phyloP scores from a whole-genome alignment of 64 coral and sea anemone species.

The Astreopora myriophthalma region DNA sequence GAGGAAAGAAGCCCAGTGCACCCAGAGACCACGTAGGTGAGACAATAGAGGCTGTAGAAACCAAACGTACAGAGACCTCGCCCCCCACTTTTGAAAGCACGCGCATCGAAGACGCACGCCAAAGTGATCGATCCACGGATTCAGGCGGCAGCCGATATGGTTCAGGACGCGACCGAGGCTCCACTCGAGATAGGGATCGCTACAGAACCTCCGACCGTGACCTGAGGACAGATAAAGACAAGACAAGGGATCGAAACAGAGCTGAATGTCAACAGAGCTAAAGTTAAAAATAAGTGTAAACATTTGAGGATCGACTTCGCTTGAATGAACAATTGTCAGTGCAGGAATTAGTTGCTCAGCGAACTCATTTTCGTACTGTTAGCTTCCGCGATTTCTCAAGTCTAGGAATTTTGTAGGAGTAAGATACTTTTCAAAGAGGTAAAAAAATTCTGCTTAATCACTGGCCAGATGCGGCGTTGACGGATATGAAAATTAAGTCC shows the following conservation, averaged over 20 bases:
- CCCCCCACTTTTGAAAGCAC: background rate
- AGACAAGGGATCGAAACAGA: background rate
- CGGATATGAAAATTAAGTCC: too few relatives aligned
- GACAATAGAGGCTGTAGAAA: background rate
- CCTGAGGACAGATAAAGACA: background rate
- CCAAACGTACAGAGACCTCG: background rate
- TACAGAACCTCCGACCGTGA: background rate
- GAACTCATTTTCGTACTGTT: too few relatives aligned
- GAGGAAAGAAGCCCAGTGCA: background rate
- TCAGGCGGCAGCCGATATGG: background rate
- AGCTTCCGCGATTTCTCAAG: too few relatives aligned
- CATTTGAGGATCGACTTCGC: background rate
- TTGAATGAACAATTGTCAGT: background rate
- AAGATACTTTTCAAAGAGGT: too few relatives aligned
- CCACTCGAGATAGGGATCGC: background rate
- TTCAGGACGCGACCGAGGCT: background rate
- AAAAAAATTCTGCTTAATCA: too few relatives aligned
- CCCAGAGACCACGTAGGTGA: conserved; percentile 25
- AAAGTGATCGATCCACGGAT: background rate
- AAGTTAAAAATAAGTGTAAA: background rate
- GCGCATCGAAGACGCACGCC: background rate
- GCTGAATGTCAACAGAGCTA: background rate
- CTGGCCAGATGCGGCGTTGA: too few relatives aligned
- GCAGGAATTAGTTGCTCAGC: too few relatives aligned
- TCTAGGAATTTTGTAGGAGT: too few relatives aligned